Base-by-base conservation (phyloP, 2,797 vertebrate genomes). In the Intellagama lesueurii region DNA sequence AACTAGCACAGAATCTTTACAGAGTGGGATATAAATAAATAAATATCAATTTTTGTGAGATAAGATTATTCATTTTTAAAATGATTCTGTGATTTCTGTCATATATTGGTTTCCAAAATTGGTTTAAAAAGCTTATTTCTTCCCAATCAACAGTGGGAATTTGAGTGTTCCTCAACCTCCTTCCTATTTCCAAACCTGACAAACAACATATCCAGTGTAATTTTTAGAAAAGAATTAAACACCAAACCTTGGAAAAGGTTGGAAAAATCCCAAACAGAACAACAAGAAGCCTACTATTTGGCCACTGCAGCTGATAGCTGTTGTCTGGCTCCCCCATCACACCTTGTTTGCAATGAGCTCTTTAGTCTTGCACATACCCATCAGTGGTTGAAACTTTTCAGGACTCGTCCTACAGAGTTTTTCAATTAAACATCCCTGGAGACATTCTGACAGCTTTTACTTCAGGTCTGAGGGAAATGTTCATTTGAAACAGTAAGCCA, bases 341-440 rank as follows among this genome's bases (percentile, higher is more conserved):
- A 68, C 17, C 69, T 87, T 35, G 14, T 87, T 80, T 56, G 14
- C 77, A 72, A 35, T 79, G 64, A 81, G 56, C 11, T 7, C 22
- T 49, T 68, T n/a, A 4, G 30, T 40, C 11, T 14, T 26, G 16
- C 70, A 77, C 24, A 70, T 12, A 81, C 66, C 86, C 60, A 64
- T 64, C 12, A 19, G 3, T 81, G 14, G 7, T 22, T 81, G 68
- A 81, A 87, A 70, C 68, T 40, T 87, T 72, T 68, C 78, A 35
- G 30, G 81, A 81, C 49, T 60, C 52, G 86, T 35, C 72, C 47
- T 72, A 81, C 77, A 87, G 68, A 56, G 66, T 11, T 81, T 87
- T 87, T 80, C 86, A 70, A 87, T 87, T 87, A 87, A 87, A 81
- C 35, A 26, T 40, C 68, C 68, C 78, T 14, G 68, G 78, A 81